Conservation (phyloP, 2,113 vertebrate species). For the Carlito syrichta region DNA sequence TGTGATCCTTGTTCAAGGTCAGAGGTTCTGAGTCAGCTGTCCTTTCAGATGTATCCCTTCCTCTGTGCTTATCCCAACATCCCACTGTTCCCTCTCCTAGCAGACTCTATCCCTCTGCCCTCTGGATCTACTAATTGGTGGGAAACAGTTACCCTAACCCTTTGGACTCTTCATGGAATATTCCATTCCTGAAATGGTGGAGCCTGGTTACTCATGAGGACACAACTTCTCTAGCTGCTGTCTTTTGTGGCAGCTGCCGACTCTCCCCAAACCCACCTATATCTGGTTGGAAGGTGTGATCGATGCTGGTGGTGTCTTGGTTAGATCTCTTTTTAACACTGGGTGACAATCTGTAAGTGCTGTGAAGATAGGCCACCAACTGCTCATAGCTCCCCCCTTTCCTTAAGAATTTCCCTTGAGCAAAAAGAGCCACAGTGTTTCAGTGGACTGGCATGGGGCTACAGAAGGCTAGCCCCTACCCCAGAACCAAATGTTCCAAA, state of each 20-base stretch:
- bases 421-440: background rate
- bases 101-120: background rate
- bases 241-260: background rate
- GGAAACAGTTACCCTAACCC: background rate
- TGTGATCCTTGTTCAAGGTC: no score
- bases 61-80: background rate
- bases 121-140: background rate
- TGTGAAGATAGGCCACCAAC: fast-evolving
- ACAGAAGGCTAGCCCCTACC: background rate
- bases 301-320: background rate
- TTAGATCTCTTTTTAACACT: background rate
- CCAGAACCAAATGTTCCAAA: background rate
- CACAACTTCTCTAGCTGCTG: background rate
- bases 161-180: background rate
- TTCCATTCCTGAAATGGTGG: background rate
- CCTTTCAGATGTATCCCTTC: no score
- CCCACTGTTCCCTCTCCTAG: background rate
- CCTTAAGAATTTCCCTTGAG: background rate
- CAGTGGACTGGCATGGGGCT: no score
- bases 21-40: background rate
- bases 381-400: background rate
- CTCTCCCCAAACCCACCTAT: background rate
- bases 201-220: background rate
- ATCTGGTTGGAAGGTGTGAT: background rate
- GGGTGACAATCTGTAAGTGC: no score